Conservation (phyloP, 2,888 invertebrate species). For the Hetaerina titia region DNA sequence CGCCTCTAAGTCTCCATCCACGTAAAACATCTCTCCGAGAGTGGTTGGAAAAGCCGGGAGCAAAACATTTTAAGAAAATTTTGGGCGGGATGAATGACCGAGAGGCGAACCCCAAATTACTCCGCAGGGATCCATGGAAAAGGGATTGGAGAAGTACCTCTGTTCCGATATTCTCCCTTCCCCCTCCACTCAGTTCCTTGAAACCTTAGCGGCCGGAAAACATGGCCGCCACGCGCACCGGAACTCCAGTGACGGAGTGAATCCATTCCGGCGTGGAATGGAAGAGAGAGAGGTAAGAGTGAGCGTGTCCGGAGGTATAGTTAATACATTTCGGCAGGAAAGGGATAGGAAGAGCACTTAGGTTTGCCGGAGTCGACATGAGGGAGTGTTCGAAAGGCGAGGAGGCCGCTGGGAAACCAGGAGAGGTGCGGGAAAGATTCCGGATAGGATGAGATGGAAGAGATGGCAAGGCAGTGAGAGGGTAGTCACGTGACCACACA, state of each 20-base stretch:
- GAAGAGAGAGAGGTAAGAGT: neutral
- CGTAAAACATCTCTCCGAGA: neutral
- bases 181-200: no score
- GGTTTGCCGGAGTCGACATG: neutral
- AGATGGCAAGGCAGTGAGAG: neutral
- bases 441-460: conserved; percentile 30
- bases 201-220: neutral
- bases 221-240: neutral
- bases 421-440: neutral
- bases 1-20: neutral
- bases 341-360: neutral
- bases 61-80: no score
- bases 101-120: neutral
- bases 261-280: neutral
- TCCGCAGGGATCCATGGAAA: neutral
- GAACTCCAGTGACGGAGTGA: neutral
- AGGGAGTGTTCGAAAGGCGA: neutral
- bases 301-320: neutral
- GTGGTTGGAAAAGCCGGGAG: neutral
- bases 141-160: neutral
- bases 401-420: neutral
- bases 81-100: neutral
- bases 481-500: conserved; percentile 3
- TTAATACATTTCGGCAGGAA: neutral
- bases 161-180: neutral